phyloP scores from a whole-genome alignment of 2,888 invertebrate genomes.

The Amphipoea lucens region DNA sequence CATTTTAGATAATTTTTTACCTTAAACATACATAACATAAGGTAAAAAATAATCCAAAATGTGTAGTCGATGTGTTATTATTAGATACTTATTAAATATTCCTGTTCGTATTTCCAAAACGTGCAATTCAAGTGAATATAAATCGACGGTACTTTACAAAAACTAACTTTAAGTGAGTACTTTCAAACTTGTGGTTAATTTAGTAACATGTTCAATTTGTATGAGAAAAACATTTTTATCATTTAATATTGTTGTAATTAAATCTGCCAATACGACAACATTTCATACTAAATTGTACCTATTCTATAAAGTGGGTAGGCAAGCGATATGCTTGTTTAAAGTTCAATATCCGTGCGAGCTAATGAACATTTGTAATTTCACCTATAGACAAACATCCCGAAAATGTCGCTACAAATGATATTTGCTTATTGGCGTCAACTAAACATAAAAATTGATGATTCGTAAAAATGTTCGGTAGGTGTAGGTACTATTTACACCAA shows the following conservation, averaged over 20 bases:
- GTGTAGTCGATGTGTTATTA: background rate
- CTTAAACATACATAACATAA: background rate
- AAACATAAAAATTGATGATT: background rate
- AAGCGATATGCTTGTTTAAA: slow-evolving; percentile 24
- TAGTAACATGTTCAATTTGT: background rate
- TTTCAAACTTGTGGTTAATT: slow-evolving; percentile 4
- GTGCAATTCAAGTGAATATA: background rate
- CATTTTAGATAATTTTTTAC: slow-evolving; percentile 12
- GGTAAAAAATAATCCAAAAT: too few relatives aligned
- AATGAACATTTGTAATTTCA: slow-evolving; percentile 18
- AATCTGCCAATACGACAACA: background rate
- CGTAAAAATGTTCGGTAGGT: background rate
- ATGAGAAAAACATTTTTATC: background rate
- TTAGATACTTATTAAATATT: slow-evolving; percentile 9
- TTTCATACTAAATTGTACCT: background rate
- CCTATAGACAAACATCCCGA: slow-evolving; percentile 11
- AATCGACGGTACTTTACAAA: background rate
- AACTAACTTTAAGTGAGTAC: background rate
- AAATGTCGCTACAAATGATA: slow-evolving; percentile 1
- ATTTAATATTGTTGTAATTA: background rate
- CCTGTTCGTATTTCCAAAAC: background rate
- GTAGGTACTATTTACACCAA: background rate
- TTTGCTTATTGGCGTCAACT: background rate
- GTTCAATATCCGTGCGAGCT: slow-evolving; percentile 24
- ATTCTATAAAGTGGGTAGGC: background rate